phyloP scores from a whole-genome alignment of 2,888 invertebrate species.

The Brenthis daphne region DNA sequence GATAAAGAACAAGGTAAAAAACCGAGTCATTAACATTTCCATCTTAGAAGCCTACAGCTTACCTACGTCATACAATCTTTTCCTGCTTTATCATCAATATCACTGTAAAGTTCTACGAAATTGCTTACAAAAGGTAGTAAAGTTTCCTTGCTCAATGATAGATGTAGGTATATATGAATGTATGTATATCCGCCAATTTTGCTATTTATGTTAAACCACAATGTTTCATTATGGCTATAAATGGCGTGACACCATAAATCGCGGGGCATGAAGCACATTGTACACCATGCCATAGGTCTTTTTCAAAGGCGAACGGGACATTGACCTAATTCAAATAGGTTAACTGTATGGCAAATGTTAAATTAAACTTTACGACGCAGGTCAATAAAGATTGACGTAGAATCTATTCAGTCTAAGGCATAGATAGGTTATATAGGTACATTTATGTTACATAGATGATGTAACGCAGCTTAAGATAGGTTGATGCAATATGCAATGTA shows the following conservation, averaged over 20 bases:
- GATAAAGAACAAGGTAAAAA: conserved; percentile 16
- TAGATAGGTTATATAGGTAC: background rate
- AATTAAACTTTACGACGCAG: conserved; percentile 35
- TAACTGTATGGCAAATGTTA: conserved; percentile 44
- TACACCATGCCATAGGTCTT: conserved; percentile 48
- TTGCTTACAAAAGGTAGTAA: conserved; percentile 6
- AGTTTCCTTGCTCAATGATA: conserved; percentile 1
- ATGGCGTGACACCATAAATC: conserved; percentile 74
- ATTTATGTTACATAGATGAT: background rate
- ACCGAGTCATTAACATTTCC: conserved; percentile 4
- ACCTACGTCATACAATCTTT: conserved; percentile 12
- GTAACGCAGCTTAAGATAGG: too few relatives aligned
- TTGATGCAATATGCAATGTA: too few relatives aligned
- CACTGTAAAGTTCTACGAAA: conserved; percentile 1
- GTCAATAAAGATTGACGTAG: conserved; percentile 9
- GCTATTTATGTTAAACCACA: conserved; percentile 33
- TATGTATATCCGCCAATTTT: conserved; percentile 28
- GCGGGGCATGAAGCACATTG: conserved; percentile 62
- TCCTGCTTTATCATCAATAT: conserved; percentile 9
- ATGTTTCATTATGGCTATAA: conserved; percentile 59
- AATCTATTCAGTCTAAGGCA: background rate
- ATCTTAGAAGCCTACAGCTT: background rate
- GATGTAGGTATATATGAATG: background rate
- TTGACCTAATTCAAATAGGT: conserved; percentile 68
- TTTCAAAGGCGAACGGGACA: conserved; percentile 57